phyloP scores from a whole-genome alignment of 2,888 invertebrate genomes.

The Nysson spinosus region DNA sequence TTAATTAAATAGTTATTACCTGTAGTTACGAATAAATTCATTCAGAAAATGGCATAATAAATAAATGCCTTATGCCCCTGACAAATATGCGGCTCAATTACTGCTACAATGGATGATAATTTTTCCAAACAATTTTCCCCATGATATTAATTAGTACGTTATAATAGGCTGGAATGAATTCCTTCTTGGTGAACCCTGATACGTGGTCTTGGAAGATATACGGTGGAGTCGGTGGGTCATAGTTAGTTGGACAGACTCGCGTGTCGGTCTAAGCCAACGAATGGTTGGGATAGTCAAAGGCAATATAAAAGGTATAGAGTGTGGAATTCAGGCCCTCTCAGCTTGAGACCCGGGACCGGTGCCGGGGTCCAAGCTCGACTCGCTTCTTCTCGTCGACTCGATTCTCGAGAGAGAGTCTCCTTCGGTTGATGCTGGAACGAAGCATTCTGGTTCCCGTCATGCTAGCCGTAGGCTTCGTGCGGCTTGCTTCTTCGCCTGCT shows the following conservation, averaged over 20 bases:
- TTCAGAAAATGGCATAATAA: too few relatives aligned
- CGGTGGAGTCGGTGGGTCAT: too few relatives aligned
- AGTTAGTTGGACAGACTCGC: constrained; percentile 55
- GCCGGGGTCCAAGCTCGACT: constrained; percentile 56
- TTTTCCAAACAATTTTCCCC: too few relatives aligned
- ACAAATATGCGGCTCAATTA: too few relatives aligned
- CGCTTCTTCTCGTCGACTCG: constrained; percentile 59
- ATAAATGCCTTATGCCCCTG: too few relatives aligned
- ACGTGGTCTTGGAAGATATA: too few relatives aligned
- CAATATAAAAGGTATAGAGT: constrained; percentile 72
- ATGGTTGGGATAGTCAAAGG: constrained; percentile 69
- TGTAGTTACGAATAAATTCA: too few relatives aligned
- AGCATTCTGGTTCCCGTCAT: constrained; percentile 72
- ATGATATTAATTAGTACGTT: too few relatives aligned
- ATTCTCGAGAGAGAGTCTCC: constrained; percentile 54
- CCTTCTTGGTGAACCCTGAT: too few relatives aligned
- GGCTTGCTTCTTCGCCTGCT: constrained; percentile 39
- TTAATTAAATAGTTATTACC: too few relatives aligned
- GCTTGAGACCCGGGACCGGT: constrained; percentile 71
- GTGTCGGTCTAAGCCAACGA: constrained; percentile 66
- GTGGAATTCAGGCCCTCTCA: constrained; percentile 73
- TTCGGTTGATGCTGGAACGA: constrained; percentile 62
- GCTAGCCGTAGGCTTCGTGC: constrained; percentile 72
- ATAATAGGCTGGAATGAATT: too few relatives aligned
- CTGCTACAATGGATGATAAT: too few relatives aligned